A percentile compares a stretch with the other conserved stretches of the same genome.
Conservation (phyloP, 1,140 invertebrate species). For the Drosophila bifasciata region DNA sequence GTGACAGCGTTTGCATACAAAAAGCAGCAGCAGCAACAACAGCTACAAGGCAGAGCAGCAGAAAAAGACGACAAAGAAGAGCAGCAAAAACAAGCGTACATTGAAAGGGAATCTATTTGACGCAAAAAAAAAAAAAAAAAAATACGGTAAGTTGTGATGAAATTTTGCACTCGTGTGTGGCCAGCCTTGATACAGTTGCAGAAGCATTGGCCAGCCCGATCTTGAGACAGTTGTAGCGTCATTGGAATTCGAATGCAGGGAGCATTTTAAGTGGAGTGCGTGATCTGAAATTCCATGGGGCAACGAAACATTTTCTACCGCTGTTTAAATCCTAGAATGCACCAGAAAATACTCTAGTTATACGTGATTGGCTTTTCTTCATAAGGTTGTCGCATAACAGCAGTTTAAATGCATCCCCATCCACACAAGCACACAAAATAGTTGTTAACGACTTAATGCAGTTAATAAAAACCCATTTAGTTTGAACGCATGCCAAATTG, state of each 20-base stretch:
- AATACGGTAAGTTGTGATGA: constrained; percentile 37
- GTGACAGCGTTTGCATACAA: constrained; percentile 42
- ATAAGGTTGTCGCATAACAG: no score
- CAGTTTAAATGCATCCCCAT: no score
- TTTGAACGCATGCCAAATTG: constrained; percentile 33
- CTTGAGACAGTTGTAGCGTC: constrained; percentile 46
- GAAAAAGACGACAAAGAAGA: constrained; percentile 14
- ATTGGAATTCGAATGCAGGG: constrained; percentile 35
- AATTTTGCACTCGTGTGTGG: constrained; percentile 32
- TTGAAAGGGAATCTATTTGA: constrained; percentile 38
- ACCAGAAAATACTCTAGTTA: no score
- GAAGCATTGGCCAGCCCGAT: constrained; percentile 14
- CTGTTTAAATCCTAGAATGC: no score
- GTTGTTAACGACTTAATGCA: constrained; percentile 30
- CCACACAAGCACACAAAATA: no score
- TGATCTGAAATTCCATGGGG: no score
- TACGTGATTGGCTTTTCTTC: no score
- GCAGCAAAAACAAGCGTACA: constrained; percentile 10
- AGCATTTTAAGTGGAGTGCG: constrained; percentile 29
- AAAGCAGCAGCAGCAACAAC: constrained; percentile 26
- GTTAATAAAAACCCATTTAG: constrained; percentile 45
- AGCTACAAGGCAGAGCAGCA: constrained; percentile 25
- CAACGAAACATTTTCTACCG: no score
- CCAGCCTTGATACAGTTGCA: constrained; percentile 57
- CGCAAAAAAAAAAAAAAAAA: constrained; percentile 10